Percentiles rank a stretch among this genome's conserved stretches.
phyloP scores from a whole-genome alignment of 2,797 vertebrate genomes.

The Etheostoma nigrum region DNA sequence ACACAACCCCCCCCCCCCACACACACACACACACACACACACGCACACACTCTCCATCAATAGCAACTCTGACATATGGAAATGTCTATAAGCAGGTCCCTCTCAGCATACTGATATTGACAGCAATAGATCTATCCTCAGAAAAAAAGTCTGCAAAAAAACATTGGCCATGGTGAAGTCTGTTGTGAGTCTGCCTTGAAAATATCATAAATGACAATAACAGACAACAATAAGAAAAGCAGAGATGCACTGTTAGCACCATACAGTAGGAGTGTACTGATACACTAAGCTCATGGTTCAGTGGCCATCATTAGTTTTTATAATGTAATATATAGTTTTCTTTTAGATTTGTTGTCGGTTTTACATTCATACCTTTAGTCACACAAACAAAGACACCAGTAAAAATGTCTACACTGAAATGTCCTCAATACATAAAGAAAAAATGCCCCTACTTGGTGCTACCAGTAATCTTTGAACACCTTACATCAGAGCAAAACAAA shows the following conservation, averaged over 20 bases:
- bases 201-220: constrained; percentile 29
- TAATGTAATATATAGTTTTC: neutral
- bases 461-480: constrained; percentile 16
- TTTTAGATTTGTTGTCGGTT: neutral
- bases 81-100: constrained; percentile 55
- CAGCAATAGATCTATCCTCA: constrained; percentile 42
- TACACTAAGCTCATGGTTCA: neutral
- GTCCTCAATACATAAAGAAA: constrained; percentile 2
- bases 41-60: constrained; percentile 34
- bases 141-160: constrained; percentile 42
- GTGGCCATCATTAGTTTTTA: neutral
- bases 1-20: constrained; percentile 32
- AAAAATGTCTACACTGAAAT: neutral
- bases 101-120: constrained; percentile 54
- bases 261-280: neutral
- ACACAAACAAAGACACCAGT: neutral
- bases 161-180: constrained; percentile 23
- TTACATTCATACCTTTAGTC: neutral
- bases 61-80: constrained; percentile 67
- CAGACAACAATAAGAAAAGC: constrained; percentile 9
- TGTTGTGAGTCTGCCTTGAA: constrained; percentile 30
- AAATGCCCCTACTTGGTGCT: neutral
- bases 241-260: neutral
- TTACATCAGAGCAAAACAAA: constrained; percentile 12
- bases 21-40: constrained; percentile 23